Evolutionary conservation across 2,797 vertebrate genomes (phyloP).

Genomic region (Lemur catta): DNA sequence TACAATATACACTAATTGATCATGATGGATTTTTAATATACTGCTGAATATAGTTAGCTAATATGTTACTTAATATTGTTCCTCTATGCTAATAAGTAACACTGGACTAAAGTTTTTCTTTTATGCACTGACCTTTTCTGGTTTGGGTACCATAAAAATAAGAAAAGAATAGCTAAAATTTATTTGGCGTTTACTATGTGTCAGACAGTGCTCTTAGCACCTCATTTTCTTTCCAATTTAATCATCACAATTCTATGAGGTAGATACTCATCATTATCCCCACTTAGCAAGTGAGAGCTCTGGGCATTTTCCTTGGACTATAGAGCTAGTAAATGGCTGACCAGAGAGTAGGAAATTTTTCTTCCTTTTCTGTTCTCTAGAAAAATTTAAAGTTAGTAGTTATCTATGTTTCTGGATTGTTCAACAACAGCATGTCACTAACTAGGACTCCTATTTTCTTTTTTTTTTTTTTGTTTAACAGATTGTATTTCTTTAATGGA

Average conservation of each 20-base stretch:
- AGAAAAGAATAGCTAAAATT: background rate
- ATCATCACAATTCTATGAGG: background rate
- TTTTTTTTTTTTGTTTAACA: background rate
- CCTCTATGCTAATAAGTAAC: background rate
- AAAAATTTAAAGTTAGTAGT: background rate
- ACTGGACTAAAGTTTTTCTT: background rate
- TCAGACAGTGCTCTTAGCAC: background rate
- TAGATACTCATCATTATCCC: background rate
- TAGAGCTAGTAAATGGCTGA: background rate
- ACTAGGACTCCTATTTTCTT: background rate
- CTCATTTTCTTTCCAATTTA: background rate
- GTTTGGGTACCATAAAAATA: background rate
- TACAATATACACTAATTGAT: background rate
- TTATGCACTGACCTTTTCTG: background rate
- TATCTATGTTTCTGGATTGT: background rate
- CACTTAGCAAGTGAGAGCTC: background rate
- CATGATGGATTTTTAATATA: background rate
- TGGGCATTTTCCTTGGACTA: background rate
- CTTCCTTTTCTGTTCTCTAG: background rate
- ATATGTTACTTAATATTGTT: background rate
- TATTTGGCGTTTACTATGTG: background rate
- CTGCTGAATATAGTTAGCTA: background rate
- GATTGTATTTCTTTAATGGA: background rate
- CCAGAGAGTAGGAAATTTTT: background rate
- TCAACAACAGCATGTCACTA: background rate